Conservation (phyloP, 2,888 invertebrate genomes). For the Clistopyga incitator region DNA sequence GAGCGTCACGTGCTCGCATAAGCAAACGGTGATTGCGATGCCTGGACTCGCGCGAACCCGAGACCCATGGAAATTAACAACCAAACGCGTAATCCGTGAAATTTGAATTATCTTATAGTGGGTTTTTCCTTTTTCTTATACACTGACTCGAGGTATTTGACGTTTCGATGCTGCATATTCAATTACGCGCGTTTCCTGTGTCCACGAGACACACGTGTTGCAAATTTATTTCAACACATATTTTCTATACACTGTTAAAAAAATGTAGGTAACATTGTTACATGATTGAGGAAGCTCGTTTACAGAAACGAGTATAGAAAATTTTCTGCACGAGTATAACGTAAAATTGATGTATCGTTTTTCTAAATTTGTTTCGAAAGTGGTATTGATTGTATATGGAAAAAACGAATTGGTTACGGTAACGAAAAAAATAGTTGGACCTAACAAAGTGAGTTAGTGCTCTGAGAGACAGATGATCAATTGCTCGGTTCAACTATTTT, state of each 20-base stretch:
- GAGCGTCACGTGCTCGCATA: neutral
- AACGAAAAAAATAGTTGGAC: too few relatives aligned
- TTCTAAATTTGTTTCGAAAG: too few relatives aligned
- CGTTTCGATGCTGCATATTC: neutral
- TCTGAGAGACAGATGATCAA: too few relatives aligned
- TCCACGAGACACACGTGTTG: neutral
- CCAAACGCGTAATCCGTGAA: neutral
- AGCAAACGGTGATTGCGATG: neutral
- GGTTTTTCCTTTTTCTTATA: neutral
- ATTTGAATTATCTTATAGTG: neutral
- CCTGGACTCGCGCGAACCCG: neutral
- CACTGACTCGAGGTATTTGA: neutral
- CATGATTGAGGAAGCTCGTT: too few relatives aligned
- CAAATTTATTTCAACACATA: neutral
- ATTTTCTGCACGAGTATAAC: too few relatives aligned
- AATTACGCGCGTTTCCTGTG: neutral
- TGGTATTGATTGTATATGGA: too few relatives aligned
- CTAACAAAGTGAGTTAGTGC: too few relatives aligned
- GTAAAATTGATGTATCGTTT: too few relatives aligned
- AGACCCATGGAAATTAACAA: neutral
- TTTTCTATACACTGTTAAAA: neutral
- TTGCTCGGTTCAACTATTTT: too few relatives aligned
- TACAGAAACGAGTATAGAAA: too few relatives aligned
- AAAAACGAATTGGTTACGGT: too few relatives aligned
- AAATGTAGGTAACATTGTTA: too few relatives aligned